These are phyloP conservation scores for Epizoanthus fatuus DNA, from an alignment of 92 coral and sea anemone genomes.

Conservation along the genomic window DNA sequence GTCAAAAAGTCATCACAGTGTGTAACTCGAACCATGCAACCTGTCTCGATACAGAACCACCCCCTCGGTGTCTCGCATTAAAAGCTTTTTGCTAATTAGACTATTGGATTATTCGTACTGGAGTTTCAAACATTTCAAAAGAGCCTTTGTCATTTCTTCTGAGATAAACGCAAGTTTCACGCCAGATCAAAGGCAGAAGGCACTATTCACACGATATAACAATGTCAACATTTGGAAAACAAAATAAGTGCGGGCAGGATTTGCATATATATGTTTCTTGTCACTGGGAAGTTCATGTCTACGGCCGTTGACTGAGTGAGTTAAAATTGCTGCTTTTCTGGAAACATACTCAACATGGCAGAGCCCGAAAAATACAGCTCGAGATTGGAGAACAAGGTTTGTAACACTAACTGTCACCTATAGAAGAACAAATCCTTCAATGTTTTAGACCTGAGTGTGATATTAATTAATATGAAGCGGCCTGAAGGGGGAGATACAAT, in stretches of 20 bases:
- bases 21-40: conserved; percentile 2
- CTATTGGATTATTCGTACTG: neutral
- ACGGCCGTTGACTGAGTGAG: neutral
- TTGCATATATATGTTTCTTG: conserved; percentile 17
- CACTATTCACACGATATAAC: conserved; percentile 23
- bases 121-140: neutral
- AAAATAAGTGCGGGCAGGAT: conserved; percentile 17
- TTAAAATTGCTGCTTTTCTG: neutral
- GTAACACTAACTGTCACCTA: neutral
- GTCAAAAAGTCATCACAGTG: conserved; percentile 40
- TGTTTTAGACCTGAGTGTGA: neutral
- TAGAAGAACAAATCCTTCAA: neutral
- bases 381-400: neutral
- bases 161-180: conserved; percentile 18
- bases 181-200: conserved; percentile 18
- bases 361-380: neutral
- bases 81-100: neutral
- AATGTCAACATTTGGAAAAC: conserved; percentile 33
- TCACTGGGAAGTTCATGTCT: neutral
- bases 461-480: neutral
- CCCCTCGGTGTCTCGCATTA: neutral
- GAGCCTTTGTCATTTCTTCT: conserved; percentile 22
- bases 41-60: neutral
- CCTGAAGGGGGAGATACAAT: neutral
- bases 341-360: neutral